These are phyloP conservation scores for Cryptosula pallasiana DNA, from an alignment of 2,888 invertebrate species.

Conservation along the genomic window DNA sequence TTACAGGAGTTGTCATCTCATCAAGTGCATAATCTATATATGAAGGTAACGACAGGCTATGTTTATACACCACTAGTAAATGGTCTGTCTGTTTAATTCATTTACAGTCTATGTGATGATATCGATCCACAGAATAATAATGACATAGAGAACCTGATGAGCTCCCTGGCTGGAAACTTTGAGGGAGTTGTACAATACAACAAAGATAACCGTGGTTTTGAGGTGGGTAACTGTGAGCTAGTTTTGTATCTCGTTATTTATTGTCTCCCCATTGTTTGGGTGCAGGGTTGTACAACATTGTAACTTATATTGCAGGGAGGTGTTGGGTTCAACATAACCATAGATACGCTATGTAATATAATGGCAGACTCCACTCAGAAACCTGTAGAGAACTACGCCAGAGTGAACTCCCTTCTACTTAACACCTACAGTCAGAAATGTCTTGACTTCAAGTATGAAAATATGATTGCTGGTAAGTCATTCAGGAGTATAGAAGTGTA, in stretches of 20 bases:
- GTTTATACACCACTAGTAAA: too few relatives aligned
- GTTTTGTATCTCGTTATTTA: not conserved
- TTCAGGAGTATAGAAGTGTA: not conserved
- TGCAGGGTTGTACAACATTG: not conserved
- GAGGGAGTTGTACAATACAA: constrained; percentile 91
- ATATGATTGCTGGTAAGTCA: constrained; percentile 41
- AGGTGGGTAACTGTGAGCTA: constrained; percentile 31
- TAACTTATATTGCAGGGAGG: constrained; percentile 46
- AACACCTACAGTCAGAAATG: constrained; percentile 67
- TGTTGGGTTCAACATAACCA: constrained; percentile 66
- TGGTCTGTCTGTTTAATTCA: too few relatives aligned
- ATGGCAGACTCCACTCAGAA: constrained; percentile 59
- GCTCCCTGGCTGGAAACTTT: constrained; percentile 76
- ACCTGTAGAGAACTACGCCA: constrained; percentile 66
- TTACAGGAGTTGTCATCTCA: too few relatives aligned
- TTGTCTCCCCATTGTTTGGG: not conserved
- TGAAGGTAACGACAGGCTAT: too few relatives aligned
- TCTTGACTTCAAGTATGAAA: constrained; percentile 73
- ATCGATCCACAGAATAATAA: constrained; percentile 38
- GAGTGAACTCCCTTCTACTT: constrained; percentile 68
- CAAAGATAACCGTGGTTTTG: constrained; percentile 76
- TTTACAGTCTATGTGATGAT: constrained; percentile 40
- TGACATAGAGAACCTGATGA: constrained; percentile 71
- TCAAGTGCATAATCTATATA: too few relatives aligned
- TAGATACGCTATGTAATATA: constrained; percentile 73